Evolutionary conservation across 1,140 invertebrate species (phyloP).

Genomic region (Apis mellifera): Amel_HAv3.1 CM009939.2:6072501-6073000

Average conservation of each 20-base stretch:
- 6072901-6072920: too few species aligned
- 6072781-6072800: background rate
- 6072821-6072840: background rate
- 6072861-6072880: background rate
- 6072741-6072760: conserved; percentile 60
- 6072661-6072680: conserved; percentile 7
- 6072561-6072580: background rate
- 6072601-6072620: background rate
- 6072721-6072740: conserved; percentile 62
- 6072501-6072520: background rate
- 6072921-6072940: too few species aligned
- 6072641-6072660: conserved; percentile 1
- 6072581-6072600: background rate
- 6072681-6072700: conserved; percentile 30
- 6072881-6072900: background rate
- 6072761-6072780: conserved; percentile 27
- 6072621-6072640: background rate
- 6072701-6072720: conserved; percentile 64
- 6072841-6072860: background rate
- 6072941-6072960: too few species aligned
- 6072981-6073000: too few species aligned
- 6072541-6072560: background rate
- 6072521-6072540: background rate
- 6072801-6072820: background rate
- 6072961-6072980: too few species aligned